Evolutionary conservation across 2,888 invertebrate species (phyloP).

Genomic region (Orgyia antiqua): DNA sequence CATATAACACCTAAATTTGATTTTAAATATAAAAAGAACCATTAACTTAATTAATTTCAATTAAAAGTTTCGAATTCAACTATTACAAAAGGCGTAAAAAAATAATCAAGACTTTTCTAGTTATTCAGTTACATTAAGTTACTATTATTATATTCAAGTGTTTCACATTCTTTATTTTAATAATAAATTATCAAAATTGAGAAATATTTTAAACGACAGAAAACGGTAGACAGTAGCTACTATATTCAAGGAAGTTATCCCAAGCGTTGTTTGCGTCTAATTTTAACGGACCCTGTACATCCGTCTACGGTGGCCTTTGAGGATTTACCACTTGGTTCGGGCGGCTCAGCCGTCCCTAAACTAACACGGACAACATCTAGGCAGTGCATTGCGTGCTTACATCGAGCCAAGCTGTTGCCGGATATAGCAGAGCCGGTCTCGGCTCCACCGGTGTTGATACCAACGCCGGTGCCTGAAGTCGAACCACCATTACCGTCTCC

Average conservation of each 20-base stretch:
- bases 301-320: slow-evolving; percentile 54
- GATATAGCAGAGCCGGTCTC: slow-evolving; percentile 42
- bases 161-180: too few relatives aligned
- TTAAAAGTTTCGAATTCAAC: too few relatives aligned
- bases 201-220: slow-evolving; percentile 5
- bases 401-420: slow-evolving; percentile 45
- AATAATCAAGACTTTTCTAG: too few relatives aligned
- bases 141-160: too few relatives aligned
- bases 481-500: slow-evolving; percentile 15
- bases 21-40: too few relatives aligned
- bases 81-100: too few relatives aligned
- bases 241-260: slow-evolving; percentile 2
- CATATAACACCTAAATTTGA: too few relatives aligned
- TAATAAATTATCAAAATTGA: slow-evolving; percentile 12
- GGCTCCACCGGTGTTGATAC: slow-evolving; percentile 30
- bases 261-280: slow-evolving; percentile 3
- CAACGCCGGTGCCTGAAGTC: slow-evolving; percentile 16
- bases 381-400: slow-evolving; percentile 49
- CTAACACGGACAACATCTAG: slow-evolving; percentile 38
- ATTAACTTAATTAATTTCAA: too few relatives aligned
- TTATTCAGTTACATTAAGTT: too few relatives aligned
- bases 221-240: slow-evolving; percentile 3
- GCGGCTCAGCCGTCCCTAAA: slow-evolving; percentile 43
- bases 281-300: slow-evolving; percentile 18
- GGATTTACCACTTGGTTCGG: slow-evolving; percentile 46